Evolutionary conservation across 2,797 vertebrate genomes (phyloP).

Genomic region (Argya squamiceps): DNA sequence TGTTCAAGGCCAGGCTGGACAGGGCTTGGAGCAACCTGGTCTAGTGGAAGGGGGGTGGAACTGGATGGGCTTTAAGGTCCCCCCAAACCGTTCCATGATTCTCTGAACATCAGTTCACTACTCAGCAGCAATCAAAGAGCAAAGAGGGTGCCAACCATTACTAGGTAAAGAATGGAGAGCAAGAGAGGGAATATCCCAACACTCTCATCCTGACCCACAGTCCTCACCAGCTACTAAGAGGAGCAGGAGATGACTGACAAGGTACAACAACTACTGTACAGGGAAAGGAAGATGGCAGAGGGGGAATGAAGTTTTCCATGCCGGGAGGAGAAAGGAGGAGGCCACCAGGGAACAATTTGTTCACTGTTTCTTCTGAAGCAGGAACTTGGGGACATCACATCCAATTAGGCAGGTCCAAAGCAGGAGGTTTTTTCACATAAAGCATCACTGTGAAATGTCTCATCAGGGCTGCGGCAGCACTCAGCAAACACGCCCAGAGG

Average conservation of each 20-base stretch:
- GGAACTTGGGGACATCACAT: background rate
- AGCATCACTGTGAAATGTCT: background rate
- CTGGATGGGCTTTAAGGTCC: background rate
- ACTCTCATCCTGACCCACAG: accelerated
- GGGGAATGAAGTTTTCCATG: background rate
- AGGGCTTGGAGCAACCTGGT: background rate
- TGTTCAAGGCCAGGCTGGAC: background rate
- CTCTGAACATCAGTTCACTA: accelerated
- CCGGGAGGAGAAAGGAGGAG: background rate
- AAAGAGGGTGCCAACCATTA: background rate
- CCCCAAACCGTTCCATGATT: background rate
- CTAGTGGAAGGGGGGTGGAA: background rate
- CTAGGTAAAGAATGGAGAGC: background rate
- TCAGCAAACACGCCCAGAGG: accelerated
- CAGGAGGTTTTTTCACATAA: background rate
- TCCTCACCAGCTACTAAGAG: background rate
- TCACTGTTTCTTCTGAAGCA: background rate
- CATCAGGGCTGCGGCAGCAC: accelerated
- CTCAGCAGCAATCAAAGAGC: background rate
- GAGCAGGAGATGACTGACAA: background rate
- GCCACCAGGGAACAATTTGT: background rate
- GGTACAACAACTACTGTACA: background rate
- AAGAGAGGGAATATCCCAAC: background rate
- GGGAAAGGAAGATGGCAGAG: background rate
- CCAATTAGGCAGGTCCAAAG: background rate